Percentiles rank a stretch among this genome's conserved stretches.
Evolutionary conservation across 2,113 vertebrate genomes (phyloP).

Genomic region (Scartelaos histophorus): DNA sequence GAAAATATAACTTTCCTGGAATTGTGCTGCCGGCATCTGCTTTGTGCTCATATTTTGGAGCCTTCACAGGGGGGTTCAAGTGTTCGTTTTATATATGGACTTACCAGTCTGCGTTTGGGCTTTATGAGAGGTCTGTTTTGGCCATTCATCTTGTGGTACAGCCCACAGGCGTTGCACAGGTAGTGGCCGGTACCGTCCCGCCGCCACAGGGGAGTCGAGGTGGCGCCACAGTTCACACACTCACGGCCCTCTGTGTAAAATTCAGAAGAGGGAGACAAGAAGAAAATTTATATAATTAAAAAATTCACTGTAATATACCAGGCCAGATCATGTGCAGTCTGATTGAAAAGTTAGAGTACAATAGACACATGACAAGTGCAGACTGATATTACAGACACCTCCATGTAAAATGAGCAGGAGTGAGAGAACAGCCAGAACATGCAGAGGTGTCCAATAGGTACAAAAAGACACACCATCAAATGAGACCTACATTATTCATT

Average conservation of each 20-base stretch:
- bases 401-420: constrained; percentile 68
- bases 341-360: constrained; percentile 18
- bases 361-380: constrained; percentile 21
- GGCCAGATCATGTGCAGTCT: not conserved
- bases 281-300: constrained; percentile 82
- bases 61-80: constrained; percentile 29
- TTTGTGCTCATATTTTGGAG: constrained; percentile 74
- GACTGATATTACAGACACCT: constrained; percentile 53
- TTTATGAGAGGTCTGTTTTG: constrained; percentile 99
- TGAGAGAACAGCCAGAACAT: constrained; percentile 57
- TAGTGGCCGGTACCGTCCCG: constrained; percentile 98
- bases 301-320: constrained; percentile 57
- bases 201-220: constrained; percentile 97
- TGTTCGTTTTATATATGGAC: constrained; percentile 51
- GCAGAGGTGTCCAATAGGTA: constrained; percentile 71
- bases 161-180: constrained; percentile 97
- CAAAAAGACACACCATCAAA: constrained; percentile 69
- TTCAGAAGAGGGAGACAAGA: constrained; percentile 67
- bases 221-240: constrained; percentile 98
- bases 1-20: constrained; percentile 88
- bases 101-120: constrained; percentile 97
- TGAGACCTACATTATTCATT: constrained; percentile 74
- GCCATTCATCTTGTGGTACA: constrained; percentile 99
- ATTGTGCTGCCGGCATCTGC: constrained; percentile 78
- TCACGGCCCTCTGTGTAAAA: constrained; percentile 95